Conservation (phyloP, 2,797 vertebrate genomes). For the Oreortyx pictus region DNA sequence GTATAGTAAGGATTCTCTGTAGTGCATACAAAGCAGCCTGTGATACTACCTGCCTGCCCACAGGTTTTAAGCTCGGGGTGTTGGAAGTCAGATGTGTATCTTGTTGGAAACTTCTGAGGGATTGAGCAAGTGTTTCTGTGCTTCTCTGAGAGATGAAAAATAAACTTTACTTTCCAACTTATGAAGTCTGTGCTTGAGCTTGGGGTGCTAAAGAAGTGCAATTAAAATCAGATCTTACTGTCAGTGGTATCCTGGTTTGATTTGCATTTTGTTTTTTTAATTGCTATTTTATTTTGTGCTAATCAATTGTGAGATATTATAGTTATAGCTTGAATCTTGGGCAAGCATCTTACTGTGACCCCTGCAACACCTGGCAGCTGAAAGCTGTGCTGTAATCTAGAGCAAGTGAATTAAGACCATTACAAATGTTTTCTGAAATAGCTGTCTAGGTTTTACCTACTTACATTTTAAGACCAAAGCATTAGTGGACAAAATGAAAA, state of each 20-base stretch:
- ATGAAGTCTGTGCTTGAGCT: neutral
- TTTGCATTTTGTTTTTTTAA: neutral
- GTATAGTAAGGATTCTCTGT: constrained; percentile 21
- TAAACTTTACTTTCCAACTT: neutral
- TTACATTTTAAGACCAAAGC: neutral
- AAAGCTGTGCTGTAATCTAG: neutral
- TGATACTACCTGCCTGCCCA: constrained; percentile 12
- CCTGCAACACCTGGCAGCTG: neutral
- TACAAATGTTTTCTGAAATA: neutral
- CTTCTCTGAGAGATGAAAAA: neutral
- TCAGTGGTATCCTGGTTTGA: neutral
- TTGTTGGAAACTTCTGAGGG: neutral
- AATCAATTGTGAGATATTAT: neutral
- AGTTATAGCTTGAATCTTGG: neutral
- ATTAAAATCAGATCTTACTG: neutral
- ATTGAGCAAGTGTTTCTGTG: neutral
- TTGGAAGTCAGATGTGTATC: constrained; percentile 8
- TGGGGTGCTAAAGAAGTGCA: neutral
- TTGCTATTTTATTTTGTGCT: neutral
- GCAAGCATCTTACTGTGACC: neutral
- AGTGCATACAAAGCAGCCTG: neutral
- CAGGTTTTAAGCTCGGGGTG: neutral
- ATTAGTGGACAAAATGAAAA: neutral
- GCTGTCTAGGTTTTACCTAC: neutral
- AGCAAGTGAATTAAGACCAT: neutral